Evolutionary conservation across 2,888 invertebrate species (phyloP).

Genomic region (Hirtodrosophila histrioides): DNA sequence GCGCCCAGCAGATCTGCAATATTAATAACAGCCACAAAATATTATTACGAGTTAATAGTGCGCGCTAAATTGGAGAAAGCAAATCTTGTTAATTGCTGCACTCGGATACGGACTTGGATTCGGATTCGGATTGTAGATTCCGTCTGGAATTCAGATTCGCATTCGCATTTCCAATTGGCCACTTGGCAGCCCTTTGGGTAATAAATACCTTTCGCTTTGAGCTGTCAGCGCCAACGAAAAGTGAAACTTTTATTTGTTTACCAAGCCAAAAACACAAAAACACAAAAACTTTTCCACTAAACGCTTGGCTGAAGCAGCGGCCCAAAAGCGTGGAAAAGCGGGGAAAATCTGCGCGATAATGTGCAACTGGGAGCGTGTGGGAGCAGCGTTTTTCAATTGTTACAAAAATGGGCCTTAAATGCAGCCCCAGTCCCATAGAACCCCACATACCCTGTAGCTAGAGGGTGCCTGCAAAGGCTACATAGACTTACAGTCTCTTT

Average conservation of each 20-base stretch:
- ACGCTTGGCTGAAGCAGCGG: constrained; percentile 18
- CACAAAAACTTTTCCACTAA: constrained; percentile 34
- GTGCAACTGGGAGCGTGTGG: constrained; percentile 24
- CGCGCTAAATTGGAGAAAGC: constrained; percentile 41
- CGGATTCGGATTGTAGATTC: not conserved
- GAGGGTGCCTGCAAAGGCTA: too few relatives aligned
- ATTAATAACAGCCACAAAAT: constrained; percentile 9
- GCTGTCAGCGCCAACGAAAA: constrained; percentile 7
- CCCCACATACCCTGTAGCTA: constrained; percentile 19
- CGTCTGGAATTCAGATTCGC: constrained; percentile 12
- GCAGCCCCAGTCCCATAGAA: constrained; percentile 14
- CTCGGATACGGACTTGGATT: not conserved
- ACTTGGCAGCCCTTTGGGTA: constrained; percentile 50
- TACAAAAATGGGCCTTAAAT: constrained; percentile 15
- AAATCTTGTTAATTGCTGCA: constrained; percentile 17
- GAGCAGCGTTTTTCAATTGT: constrained; percentile 24
- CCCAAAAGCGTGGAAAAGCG: not conserved
- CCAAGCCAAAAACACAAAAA: constrained; percentile 22
- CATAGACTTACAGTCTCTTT: not conserved
- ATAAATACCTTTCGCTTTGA: constrained; percentile 55
- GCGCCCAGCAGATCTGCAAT: constrained; percentile 83
- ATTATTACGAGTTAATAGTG: constrained; percentile 35
- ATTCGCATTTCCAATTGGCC: constrained; percentile 11
- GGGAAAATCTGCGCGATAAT: constrained; percentile 6
- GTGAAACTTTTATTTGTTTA: constrained; percentile 44